Percentiles rank a stretch among this genome's conserved stretches.
Evolutionary conservation across 1,140 invertebrate species (phyloP).

Genomic region (Schlechtendalia chinensis): DNA sequence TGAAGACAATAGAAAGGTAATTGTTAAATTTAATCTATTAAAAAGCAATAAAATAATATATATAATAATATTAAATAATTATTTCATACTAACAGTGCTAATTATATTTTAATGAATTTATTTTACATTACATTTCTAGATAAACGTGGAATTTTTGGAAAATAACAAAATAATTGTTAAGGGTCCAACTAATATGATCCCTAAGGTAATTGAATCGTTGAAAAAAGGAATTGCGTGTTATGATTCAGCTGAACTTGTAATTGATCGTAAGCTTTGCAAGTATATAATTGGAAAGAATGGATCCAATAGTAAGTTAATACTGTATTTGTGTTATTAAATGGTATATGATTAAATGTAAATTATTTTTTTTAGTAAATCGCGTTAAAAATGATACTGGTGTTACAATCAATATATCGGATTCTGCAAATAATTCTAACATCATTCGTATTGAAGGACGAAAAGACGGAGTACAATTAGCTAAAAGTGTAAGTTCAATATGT

Average conservation of each 20-base stretch:
- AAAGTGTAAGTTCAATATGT: conserved; percentile 58
- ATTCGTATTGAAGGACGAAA: conserved; percentile 92
- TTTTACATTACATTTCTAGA: conserved; percentile 56
- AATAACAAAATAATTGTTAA: conserved; percentile 92
- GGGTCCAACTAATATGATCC: conserved; percentile 92
- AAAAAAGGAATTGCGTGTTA: conserved; percentile 76
- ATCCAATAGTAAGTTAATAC: conserved; percentile 68
- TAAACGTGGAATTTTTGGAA: conserved; percentile 89
- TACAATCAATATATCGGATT: conserved; percentile 86
- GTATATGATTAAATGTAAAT: neutral
- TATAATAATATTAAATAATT: too few relatives aligned
- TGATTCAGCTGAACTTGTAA: conserved; percentile 65
- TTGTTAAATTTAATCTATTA: conserved; percentile 90
- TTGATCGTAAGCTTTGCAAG: conserved; percentile 89
- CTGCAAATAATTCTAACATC: conserved; percentile 64
- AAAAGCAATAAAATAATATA: too few relatives aligned
- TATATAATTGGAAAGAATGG: conserved; percentile 97
- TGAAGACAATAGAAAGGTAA: conserved; percentile 94
- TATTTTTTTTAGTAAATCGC: conserved; percentile 78
- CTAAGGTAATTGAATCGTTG: conserved; percentile 77
- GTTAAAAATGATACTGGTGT: conserved; percentile 90
- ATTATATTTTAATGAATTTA: neutral
- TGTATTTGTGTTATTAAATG: neutral
- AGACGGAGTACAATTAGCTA: conserved; percentile 79
- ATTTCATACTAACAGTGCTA: neutral